Percentiles rank a stretch among this genome's conserved stretches.
Conservation (phyloP, 2,113 vertebrate genomes). For the Saimiri boliviensis region DNA sequence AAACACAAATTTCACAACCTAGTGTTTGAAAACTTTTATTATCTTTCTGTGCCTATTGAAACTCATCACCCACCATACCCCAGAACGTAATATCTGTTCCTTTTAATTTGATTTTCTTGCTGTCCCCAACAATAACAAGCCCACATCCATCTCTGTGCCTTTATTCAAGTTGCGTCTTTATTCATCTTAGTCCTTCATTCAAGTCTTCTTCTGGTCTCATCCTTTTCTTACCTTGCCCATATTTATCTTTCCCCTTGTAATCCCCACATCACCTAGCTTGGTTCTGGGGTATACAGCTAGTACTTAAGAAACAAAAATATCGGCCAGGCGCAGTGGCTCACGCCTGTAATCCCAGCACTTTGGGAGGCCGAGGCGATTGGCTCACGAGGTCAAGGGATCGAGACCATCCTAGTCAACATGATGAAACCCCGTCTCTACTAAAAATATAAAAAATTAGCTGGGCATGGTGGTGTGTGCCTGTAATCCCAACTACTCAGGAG, state of each 20-base stretch:
- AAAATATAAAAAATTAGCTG: too few species aligned
- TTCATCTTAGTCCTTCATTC: background rate
- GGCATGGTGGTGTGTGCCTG: too few species aligned
- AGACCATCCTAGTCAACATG: too few species aligned
- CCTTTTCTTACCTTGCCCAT: background rate
- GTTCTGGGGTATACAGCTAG: background rate
- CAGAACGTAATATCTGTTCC: background rate
- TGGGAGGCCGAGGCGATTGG: too few species aligned
- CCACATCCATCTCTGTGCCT: background rate
- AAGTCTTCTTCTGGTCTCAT: background rate
- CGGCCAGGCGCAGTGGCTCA: too few species aligned
- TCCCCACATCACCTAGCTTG: background rate
- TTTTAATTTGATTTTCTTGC: slow-evolving; percentile 8
- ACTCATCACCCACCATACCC: background rate
- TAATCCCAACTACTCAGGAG: too few species aligned
- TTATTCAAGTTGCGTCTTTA: background rate
- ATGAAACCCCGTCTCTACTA: too few species aligned
- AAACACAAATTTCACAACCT: background rate
- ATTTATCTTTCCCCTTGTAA: background rate
- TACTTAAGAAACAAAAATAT: background rate
- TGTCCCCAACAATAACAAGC: background rate
- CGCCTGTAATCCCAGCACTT: too few species aligned
- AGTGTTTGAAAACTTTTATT: background rate
- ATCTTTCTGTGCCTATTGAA: background rate
- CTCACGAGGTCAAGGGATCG: too few species aligned